Evolutionary conservation across 2,113 vertebrate species (phyloP).

Genomic region (Osmerus mordax): DNA sequence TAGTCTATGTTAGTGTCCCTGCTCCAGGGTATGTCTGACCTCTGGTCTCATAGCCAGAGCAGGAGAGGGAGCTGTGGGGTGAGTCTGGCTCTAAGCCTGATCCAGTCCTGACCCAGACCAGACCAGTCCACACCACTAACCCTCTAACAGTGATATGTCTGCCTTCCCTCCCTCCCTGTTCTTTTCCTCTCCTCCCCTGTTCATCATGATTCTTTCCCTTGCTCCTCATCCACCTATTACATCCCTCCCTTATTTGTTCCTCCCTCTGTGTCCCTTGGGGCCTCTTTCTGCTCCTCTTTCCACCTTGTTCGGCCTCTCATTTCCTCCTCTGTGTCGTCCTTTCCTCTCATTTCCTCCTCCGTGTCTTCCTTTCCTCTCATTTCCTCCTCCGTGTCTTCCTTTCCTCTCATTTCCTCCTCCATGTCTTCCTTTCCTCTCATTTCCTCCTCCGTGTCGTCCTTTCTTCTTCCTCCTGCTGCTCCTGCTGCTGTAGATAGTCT

Average conservation of each 20-base stretch:
- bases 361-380: constrained; percentile 2
- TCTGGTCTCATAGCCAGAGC: constrained; percentile 25
- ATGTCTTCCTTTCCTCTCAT: not conserved
- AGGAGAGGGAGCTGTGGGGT: constrained; percentile 32
- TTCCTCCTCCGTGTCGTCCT: not conserved
- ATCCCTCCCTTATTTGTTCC: constrained; percentile 18
- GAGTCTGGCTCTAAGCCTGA: constrained; percentile 52
- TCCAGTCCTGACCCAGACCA: not conserved
- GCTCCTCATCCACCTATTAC: constrained; percentile 21
- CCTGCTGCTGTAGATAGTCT: constrained; percentile 66
- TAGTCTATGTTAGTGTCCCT: no score
- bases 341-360: not conserved
- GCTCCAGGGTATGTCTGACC: not conserved
- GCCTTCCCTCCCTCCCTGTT: constrained; percentile 39
- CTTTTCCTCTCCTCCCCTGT: not conserved
- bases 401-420: not conserved
- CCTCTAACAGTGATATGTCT: constrained; percentile 65
- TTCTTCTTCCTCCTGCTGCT: constrained; percentile 28
- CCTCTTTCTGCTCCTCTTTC: not conserved
- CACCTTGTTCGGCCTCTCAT: constrained; percentile 1
- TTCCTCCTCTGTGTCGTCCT: not conserved
- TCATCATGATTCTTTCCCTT: constrained; percentile 29
- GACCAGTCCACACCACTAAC: constrained; percentile 58
- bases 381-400: constrained; percentile 23
- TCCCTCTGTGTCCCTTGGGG: not conserved